These are phyloP conservation scores for Sinella curviseta DNA, from an alignment of 1,140 invertebrate species.

Conservation along the genomic window DNA sequence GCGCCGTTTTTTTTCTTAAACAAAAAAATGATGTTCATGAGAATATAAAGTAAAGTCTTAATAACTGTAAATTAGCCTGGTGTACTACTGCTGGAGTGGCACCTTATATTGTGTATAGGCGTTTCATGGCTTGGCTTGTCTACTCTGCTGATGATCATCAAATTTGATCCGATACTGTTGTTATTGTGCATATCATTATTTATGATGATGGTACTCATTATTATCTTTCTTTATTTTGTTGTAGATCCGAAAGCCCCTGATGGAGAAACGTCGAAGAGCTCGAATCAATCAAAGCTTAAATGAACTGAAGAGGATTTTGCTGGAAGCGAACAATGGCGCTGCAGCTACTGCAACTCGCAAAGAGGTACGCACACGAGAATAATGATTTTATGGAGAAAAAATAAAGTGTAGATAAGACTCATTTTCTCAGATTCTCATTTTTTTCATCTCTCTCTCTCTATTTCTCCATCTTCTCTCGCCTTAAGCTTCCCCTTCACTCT, in stretches of 20 bases:
- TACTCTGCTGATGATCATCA: too few relatives aligned
- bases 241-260: conserved; percentile 68
- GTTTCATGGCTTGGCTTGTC: too few relatives aligned
- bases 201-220: neutral
- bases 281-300: conserved; percentile 68
- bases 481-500: neutral
- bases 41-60: too few relatives aligned
- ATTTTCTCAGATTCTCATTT: too few relatives aligned
- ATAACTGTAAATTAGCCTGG: neutral
- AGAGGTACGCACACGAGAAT: conserved; percentile 43
- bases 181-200: neutral
- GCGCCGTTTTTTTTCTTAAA: too few relatives aligned
- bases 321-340: conserved; percentile 56
- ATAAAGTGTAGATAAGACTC: too few relatives aligned
- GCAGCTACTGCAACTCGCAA: conserved; percentile 45
- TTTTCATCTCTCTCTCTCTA: too few relatives aligned
- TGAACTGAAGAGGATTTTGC: conserved; percentile 63
- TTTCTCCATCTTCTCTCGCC: neutral
- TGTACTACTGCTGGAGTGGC: too few relatives aligned
- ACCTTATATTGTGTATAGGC: too few relatives aligned
- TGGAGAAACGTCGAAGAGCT: conserved; percentile 69
- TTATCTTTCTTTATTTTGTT: conserved; percentile 12
- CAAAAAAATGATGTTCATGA: too few relatives aligned
- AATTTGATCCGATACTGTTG: neutral
- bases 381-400: neutral